Evolutionary conservation across 2,797 vertebrate species (phyloP), one percentile per base, ranked within the genome.

Genomic region (Xyrichtys novacula): DNA sequence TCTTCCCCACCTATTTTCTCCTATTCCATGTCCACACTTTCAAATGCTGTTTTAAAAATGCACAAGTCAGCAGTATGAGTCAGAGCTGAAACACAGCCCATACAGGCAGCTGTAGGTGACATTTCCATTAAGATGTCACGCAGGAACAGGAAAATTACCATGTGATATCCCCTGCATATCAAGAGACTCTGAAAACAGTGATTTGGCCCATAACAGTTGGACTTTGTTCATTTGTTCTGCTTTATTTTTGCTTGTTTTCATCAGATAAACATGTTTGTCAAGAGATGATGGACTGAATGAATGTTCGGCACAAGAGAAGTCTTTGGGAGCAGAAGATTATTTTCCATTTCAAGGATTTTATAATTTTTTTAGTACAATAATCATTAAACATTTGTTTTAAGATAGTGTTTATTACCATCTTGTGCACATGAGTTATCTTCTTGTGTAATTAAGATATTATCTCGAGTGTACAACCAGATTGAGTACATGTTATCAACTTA

Each of bases 11-110:
- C 19, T 25, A 40, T 73, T 78, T 76, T 71, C 29, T 64, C 31
- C 16, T 32, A 54, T 68, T 61, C 38, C 49, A 48, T 32, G 20
- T 74, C 64, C 59, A 49, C 25, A 32, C 6, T 52, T 66, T 61
- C 39, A 58, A 64, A 52, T 34, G 25, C 28, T 26, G 42, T 56
- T 64, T 67, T 26, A 73, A 85, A 73, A 69, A 61, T 32, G 32
- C 55, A 65, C 25, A 20, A 63, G 25, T 22, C 29, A 52, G 22
- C 32, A 57, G 31, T 64, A 54, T 66, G 62, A 71, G 49, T 44
- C 59, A 34, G 34, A 26, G 36, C 31, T 57, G 26, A 54, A 57
- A 28, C 5, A 31, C 0, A 20, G 25, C 54, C 64, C 16, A 58
- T 29, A 9, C 36, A 20, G 19, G 31, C 66, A 46, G 40, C 40